A percentile compares a stretch with the other conserved stretches of the same genome.
phyloP scores from a whole-genome alignment of 2,797 vertebrate genomes.

The Chromis chromis region DNA sequence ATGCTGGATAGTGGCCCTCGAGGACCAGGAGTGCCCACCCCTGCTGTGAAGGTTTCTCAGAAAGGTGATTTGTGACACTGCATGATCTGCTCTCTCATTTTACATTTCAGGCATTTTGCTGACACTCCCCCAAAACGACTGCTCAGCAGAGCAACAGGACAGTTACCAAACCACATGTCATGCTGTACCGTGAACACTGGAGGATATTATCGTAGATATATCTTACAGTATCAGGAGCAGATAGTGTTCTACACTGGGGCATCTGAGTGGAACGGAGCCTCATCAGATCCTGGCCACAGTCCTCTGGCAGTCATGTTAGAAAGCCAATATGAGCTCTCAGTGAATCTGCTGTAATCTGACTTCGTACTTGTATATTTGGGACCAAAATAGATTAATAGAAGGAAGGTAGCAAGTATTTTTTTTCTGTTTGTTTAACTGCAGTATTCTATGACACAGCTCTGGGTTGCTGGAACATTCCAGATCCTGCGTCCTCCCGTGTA shows the following conservation, averaged over 20 bases:
- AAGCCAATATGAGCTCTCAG: not conserved
- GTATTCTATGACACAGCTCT: constrained; percentile 8
- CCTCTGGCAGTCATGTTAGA: constrained; percentile 4
- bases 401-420: not conserved
- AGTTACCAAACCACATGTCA: constrained; percentile 58
- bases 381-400: not conserved
- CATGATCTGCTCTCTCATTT: constrained; percentile 46
- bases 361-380: not conserved
- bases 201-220: not conserved
- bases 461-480: constrained; percentile 37
- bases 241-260: constrained; percentile 1
- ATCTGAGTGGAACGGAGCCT: not conserved
- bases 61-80: too few species aligned
- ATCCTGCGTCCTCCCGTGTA: not conserved
- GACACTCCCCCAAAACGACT: constrained; percentile 44
- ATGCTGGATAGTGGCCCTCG: too few species aligned
- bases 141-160: constrained; percentile 1
- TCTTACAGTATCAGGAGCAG: constrained; percentile 21
- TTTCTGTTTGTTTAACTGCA: constrained; percentile 1
- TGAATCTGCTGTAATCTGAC: not conserved
- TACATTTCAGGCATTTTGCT: constrained; percentile 58
- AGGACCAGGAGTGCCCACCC: too few species aligned
- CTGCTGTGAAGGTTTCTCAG: constrained; percentile 20
- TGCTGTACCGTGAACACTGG: constrained; percentile 14
- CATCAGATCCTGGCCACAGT: not conserved